Conservation (phyloP, 2,797 vertebrate genomes). For the Tapirus indicus region DNA sequence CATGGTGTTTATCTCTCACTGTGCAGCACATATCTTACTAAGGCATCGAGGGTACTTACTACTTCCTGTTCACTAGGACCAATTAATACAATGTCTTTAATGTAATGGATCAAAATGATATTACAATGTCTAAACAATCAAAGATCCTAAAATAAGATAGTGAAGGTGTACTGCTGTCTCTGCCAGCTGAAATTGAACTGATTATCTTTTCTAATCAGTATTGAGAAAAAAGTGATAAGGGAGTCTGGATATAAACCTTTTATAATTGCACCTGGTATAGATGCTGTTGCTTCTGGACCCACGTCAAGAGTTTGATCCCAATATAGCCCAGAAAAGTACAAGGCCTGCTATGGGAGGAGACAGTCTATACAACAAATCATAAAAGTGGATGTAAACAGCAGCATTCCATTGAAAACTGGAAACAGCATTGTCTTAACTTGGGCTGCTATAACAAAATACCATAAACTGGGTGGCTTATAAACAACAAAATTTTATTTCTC, state of each 20-base stretch:
- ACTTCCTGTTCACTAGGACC: not conserved
- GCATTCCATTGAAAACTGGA: not conserved
- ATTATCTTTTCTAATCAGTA: not conserved
- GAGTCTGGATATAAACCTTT: not conserved
- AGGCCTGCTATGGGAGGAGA: not conserved
- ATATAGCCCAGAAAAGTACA: not conserved
- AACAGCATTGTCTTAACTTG: not conserved
- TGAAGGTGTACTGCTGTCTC: not conserved
- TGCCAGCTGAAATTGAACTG: not conserved
- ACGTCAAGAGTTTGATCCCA: not conserved
- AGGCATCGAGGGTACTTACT: not conserved
- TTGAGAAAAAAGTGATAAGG: not conserved
- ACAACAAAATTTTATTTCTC: not conserved
- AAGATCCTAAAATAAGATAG: not conserved
- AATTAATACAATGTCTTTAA: not conserved
- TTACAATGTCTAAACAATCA: not conserved
- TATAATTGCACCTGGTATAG: not conserved
- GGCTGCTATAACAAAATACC: not conserved
- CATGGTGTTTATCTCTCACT: not conserved
- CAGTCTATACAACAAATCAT: not conserved
- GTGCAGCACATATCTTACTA: not conserved
- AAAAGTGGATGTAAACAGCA: not conserved
- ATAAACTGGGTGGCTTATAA: not conserved
- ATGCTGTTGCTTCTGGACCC: not conserved
- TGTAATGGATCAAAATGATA: not conserved